phyloP scores from a whole-genome alignment of 2,888 invertebrate species.

The Capitulum mitella region DNA sequence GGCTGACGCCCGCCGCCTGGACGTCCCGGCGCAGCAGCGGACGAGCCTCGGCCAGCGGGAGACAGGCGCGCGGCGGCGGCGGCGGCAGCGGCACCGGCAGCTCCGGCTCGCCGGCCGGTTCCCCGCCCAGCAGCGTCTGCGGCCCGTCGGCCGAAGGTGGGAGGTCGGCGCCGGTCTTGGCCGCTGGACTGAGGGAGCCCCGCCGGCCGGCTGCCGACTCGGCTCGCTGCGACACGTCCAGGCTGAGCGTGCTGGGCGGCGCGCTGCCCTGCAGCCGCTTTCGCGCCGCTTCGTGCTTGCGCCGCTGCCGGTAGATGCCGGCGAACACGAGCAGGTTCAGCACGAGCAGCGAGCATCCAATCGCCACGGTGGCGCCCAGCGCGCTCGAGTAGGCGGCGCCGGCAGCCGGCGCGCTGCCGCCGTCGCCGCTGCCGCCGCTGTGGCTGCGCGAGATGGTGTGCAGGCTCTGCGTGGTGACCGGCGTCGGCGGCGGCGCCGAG shows the following conservation, averaged over 20 bases:
- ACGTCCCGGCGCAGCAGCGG: background rate
- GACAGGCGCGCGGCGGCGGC: conserved; percentile 13
- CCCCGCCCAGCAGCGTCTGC: background rate
- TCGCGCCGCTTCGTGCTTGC: conserved; percentile 38
- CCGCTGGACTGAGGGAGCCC: background rate
- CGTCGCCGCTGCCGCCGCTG: too few species aligned
- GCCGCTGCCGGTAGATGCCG: conserved; percentile 77
- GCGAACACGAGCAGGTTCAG: conserved; percentile 89
- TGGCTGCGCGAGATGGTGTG: conserved; percentile 40
- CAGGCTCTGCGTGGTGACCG: conserved; percentile 39
- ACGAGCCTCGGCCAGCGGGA: background rate
- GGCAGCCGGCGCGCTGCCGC: conserved; percentile 58
- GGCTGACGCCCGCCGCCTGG: background rate
- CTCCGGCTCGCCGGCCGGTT: background rate
- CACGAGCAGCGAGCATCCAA: conserved; percentile 84
- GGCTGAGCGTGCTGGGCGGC: conserved; percentile 5
- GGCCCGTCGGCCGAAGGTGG: background rate
- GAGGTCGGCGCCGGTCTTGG: background rate
- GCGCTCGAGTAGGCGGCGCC: conserved; percentile 87
- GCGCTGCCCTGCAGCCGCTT: conserved; percentile 30
- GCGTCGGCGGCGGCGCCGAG: conserved; percentile 40
- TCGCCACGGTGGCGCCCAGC: conserved; percentile 84
- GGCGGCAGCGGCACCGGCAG: conserved; percentile 1
- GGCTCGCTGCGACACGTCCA: background rate
- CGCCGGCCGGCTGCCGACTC: background rate